A percentile compares a stretch with the other conserved stretches of the same genome.
phyloP scores from a whole-genome alignment of 2,113 vertebrate species.

The Microcebus jonahi region DNA sequence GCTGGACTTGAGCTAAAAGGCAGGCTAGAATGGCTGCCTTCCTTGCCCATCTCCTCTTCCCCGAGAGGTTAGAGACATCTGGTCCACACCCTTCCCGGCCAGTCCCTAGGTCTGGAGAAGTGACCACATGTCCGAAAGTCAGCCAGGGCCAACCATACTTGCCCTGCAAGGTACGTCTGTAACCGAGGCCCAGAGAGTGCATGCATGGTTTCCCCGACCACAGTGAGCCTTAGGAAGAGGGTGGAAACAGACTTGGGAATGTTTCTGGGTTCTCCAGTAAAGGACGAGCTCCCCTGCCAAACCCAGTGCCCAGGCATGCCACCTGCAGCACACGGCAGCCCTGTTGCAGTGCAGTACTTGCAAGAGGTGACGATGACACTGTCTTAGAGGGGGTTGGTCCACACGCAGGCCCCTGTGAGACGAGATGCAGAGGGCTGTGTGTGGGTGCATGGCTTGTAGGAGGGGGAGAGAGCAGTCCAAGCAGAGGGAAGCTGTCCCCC shows the following conservation, averaged over 20 bases:
- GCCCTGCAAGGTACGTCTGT: background rate
- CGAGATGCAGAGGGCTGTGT: background rate
- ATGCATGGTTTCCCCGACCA: background rate
- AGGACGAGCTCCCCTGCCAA: background rate
- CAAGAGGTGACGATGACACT: background rate
- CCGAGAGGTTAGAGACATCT: background rate
- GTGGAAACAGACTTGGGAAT: background rate
- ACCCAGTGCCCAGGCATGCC: accelerated
- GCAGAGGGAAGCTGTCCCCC: background rate
- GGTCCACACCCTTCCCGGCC: background rate
- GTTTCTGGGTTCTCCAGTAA: background rate
- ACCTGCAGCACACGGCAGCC: background rate
- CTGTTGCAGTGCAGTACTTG: accelerated
- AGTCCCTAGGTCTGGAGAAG: background rate
- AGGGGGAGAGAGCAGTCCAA: background rate
- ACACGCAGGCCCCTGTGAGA: background rate
- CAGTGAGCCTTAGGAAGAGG: background rate
- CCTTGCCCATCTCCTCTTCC: background rate
- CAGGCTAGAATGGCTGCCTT: background rate
- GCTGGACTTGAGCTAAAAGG: background rate
- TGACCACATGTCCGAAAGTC: background rate
- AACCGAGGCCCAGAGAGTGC: background rate
- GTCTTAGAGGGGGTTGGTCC: background rate
- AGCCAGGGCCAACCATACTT: background rate
- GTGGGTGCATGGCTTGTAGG: background rate